phyloP scores from a whole-genome alignment of 64 coral and sea anemone species.

The Hydrozoanthus tunicans region DNA sequence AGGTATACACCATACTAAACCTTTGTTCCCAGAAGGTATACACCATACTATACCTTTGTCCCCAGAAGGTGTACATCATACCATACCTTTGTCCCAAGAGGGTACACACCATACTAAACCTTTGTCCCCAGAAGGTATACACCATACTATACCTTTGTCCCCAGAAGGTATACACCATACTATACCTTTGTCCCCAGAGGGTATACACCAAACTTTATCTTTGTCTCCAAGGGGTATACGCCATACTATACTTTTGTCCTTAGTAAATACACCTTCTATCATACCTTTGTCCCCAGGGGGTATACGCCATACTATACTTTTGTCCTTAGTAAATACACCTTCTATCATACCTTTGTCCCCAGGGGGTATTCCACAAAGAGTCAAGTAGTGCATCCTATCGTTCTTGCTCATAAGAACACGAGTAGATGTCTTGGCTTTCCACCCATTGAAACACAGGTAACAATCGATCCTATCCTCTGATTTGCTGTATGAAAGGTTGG shows the following conservation, averaged over 20 bases:
- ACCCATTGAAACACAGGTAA: constrained; percentile 75
- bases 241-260: not conserved
- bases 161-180: no score
- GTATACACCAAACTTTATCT: not conserved
- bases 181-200: no score
- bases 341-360: constrained; percentile 48
- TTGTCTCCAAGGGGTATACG: not conserved
- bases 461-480: constrained; percentile 68
- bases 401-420: constrained; percentile 72
- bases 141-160: not conserved
- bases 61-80: no score
- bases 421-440: constrained; percentile 91
- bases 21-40: no score
- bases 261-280: not conserved
- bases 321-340: not conserved
- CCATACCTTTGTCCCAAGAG: no score
- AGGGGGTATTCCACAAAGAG: constrained; percentile 80
- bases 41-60: no score
- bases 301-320: not conserved
- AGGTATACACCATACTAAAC: no score
- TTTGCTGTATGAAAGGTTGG: constrained; percentile 5
- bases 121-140: constrained; percentile 1
- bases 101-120: no score
- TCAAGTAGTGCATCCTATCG: constrained; percentile 81
- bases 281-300: constrained; percentile 37